Conservation (phyloP, 2,888 invertebrate genomes). For the Chrysina gloriosa region DNA sequence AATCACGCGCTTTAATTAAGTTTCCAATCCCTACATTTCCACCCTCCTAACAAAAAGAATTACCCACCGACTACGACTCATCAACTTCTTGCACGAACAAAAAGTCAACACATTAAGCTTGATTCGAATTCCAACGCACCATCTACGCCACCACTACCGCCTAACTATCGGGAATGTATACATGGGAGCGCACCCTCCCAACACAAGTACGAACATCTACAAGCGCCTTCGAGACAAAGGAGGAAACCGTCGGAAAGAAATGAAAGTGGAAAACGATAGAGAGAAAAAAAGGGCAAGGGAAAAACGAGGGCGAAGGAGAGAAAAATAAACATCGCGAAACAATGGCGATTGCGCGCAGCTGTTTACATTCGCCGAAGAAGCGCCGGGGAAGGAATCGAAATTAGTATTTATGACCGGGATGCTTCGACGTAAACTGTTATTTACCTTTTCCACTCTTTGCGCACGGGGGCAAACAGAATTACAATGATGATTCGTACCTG, state of each 20-base stretch:
- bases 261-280: not conserved
- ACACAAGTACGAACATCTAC: not conserved
- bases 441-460: slow-evolving; percentile 34
- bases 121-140: slow-evolving; percentile 12
- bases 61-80: slow-evolving; percentile 4
- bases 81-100: slow-evolving; percentile 9
- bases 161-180: slow-evolving; percentile 12
- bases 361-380: slow-evolving; percentile 21
- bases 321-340: slow-evolving; percentile 26
- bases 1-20: slow-evolving; percentile 22
- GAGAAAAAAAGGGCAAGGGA: slow-evolving; percentile 1
- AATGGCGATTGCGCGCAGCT: slow-evolving; percentile 24
- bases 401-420: slow-evolving; percentile 30
- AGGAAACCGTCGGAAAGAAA: slow-evolving; percentile 10
- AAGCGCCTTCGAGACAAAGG: not conserved
- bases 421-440: slow-evolving; percentile 29
- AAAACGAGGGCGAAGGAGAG: slow-evolving; percentile 8
- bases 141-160: slow-evolving; percentile 2
- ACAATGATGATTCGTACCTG: slow-evolving; percentile 31
- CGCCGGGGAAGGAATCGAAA: slow-evolving; percentile 27
- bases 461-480: slow-evolving; percentile 24
- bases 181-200: not conserved
- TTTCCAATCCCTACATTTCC: slow-evolving; percentile 11
- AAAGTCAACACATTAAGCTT: slow-evolving; percentile 12
- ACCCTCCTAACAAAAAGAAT: slow-evolving; percentile 12